Evolutionary conservation across 2,888 invertebrate genomes (phyloP), one percentile per base, ranked within the genome.

Genomic region (Rutpela maculata): DNA sequence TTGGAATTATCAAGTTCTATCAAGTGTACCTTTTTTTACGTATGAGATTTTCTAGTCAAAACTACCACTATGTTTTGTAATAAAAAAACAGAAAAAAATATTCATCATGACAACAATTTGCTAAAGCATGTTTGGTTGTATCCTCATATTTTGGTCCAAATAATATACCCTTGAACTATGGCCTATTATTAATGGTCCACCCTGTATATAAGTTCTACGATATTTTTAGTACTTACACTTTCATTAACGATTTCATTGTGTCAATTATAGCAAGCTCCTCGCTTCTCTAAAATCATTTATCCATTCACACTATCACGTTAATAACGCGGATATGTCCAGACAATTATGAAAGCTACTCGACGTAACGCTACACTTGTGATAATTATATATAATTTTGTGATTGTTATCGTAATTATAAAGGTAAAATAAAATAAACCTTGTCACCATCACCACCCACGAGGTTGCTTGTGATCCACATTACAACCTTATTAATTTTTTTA

Each of bases 181-280:
- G n/a, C n/a, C n/a, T n/a, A n/a, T n/a, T n/a, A n/a, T n/a, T n/a
- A n/a, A n/a, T n/a, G n/a, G n/a, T n/a, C n/a, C n/a, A n/a, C n/a
- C n/a, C 31, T 35, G 31, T 35, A 35, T 9, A 35, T 35, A 35
- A 26, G 7, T 7, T 5, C 31, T 35, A 9, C 31, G 7, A 7
- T 35, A 35, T 35, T 35, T 26, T 18, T 18, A 17, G 10, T 59
- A 59, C 60, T 60, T 60, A 60, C 60, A 60, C 22, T 60, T 26
- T 60, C n/a, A 60, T n/a, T 60, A 60, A 26, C 2, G 60, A 22
- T 60, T n/a, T 26, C 60, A 26, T 60, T 60, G 2, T 26, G 22
- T 19, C 9, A 43, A 43, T 31, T 6, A n/a, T n/a, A 15, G n/a
- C 22, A 9, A 26, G 0, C 60, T n/a, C n/a, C 15, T 4, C 15